Evolutionary conservation across 2,797 vertebrate genomes (phyloP).

Genomic region (Crenichthys baileyi): DNA sequence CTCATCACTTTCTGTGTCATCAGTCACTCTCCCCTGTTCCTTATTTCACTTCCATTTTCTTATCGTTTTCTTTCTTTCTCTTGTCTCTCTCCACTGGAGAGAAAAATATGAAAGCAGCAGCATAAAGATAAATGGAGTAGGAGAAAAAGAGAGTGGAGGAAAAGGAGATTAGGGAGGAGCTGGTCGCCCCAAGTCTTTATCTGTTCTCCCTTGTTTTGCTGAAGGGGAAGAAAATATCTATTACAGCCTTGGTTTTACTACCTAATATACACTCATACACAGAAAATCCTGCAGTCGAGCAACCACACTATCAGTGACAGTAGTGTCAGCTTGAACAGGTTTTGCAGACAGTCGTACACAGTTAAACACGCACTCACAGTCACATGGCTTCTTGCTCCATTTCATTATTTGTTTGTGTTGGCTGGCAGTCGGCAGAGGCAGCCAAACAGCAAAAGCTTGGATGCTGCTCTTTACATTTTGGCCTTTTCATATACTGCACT

Average conservation of each 20-base stretch:
- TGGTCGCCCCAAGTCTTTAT: slow-evolving; percentile 43
- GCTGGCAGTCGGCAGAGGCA: slow-evolving; percentile 45
- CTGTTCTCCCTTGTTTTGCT: slow-evolving; percentile 50
- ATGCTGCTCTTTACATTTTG: slow-evolving; percentile 53
- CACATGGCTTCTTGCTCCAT: slow-evolving; percentile 24
- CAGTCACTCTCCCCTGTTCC: too few species aligned
- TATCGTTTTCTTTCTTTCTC: background rate
- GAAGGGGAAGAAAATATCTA: slow-evolving; percentile 51
- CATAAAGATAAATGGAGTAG: background rate
- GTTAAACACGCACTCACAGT: slow-evolving; percentile 10
- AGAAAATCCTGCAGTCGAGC: background rate
- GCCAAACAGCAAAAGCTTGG: slow-evolving; percentile 43
- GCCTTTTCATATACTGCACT: slow-evolving; percentile 47
- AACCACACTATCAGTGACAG: background rate
- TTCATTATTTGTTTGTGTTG: slow-evolving; percentile 65
- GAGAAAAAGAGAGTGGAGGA: background rate
- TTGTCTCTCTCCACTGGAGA: background rate
- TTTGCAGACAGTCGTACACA: background rate
- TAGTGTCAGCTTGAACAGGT: background rate
- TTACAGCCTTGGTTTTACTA: slow-evolving; percentile 47
- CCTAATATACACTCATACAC: slow-evolving; percentile 14
- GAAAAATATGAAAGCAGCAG: background rate
- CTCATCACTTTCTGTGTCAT: background rate
- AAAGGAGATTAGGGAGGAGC: slow-evolving; percentile 45
- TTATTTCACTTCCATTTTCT: background rate